These are phyloP conservation scores for Argopecten irradians DNA, from an alignment of 1,140 invertebrate genomes.

Conservation along the genomic window DNA sequence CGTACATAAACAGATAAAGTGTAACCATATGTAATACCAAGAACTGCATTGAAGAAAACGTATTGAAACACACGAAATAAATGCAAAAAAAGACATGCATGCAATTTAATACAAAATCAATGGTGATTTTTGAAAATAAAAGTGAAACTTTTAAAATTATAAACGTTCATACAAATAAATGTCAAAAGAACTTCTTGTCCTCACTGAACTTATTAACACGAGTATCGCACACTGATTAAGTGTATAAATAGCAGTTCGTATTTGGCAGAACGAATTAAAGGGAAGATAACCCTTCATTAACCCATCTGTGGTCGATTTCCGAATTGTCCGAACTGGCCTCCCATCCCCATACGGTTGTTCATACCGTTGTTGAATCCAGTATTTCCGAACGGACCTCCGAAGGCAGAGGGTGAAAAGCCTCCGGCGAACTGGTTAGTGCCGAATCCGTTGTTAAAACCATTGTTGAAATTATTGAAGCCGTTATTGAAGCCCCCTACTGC, in stretches of 20 bases:
- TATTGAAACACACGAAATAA: no score
- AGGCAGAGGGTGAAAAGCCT: neutral
- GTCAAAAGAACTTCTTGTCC: no score
- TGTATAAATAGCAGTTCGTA: neutral
- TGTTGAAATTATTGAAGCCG: constrained; percentile 5
- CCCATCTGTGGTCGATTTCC: neutral
- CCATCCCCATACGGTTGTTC: neutral
- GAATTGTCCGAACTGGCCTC: neutral
- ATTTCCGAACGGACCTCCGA: neutral
- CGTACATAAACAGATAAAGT: no score
- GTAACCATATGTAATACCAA: no score
- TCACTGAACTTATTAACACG: no score
- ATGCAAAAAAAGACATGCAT: no score
- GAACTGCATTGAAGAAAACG: no score
- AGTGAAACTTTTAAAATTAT: no score
- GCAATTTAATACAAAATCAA: no score
- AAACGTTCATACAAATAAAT: no score
- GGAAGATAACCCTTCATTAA: neutral
- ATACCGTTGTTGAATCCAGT: neutral
- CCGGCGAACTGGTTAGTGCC: constrained; percentile 6
- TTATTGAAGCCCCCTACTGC: neutral
- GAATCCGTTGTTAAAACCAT: constrained; percentile 1
- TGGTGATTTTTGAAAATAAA: no score
- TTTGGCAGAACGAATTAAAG: neutral
- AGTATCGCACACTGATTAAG: no score